Base-by-base conservation (phyloP, 2,888 invertebrate species). In the Julus scandinavius region DNA sequence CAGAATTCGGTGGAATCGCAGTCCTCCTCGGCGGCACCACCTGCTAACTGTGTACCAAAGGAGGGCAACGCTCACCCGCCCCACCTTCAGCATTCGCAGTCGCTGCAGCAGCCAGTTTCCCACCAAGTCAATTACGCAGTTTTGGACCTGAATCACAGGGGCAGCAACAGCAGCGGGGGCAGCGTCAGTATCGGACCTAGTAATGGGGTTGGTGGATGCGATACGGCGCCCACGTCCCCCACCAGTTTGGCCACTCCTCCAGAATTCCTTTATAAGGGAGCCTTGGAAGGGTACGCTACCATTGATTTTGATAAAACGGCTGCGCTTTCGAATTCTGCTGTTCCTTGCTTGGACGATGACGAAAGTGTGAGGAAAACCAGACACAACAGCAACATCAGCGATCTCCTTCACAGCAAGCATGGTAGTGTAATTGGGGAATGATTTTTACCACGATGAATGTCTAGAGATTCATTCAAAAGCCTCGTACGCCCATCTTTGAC, bases 241-340 rank as follows among this genome's bases (percentile, higher is more conserved):
- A 86, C 89, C 63, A 90, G 90, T 50, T 90, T 90, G 29, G 89
- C 90, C 40, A 89, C 91, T 2, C 91, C 92, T 20, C 93, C 93
- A 0, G 94, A 94, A 17, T 94, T 94, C 15, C 87, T 84, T 88
- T 84, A 50, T 85, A 54, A 72, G 80, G 83, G 54, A 58, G 87
- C 85, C 15, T 45, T 83, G 88, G 89, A 89, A 85, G 96, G 96
- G 87, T 98, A 98, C 92, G 97, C 97, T 11, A 96, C 96, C 0
- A 99, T 98, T 90, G 98, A 98, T 93, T 98, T 98, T 92, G 96
- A 97, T 91, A 97, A 96, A 93, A 98, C 98, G 0, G 96, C 96
- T 88, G 98, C 98, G 40, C 94, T 98, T 49, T 96, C 96, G 38
- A 95, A 95, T 91, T 96, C 97, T 49, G 96, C 95, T 54, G 95